These are phyloP conservation scores for Coecobrya sp. DNA, from an alignment of 2,888 invertebrate species.

Conservation along the genomic window DNA sequence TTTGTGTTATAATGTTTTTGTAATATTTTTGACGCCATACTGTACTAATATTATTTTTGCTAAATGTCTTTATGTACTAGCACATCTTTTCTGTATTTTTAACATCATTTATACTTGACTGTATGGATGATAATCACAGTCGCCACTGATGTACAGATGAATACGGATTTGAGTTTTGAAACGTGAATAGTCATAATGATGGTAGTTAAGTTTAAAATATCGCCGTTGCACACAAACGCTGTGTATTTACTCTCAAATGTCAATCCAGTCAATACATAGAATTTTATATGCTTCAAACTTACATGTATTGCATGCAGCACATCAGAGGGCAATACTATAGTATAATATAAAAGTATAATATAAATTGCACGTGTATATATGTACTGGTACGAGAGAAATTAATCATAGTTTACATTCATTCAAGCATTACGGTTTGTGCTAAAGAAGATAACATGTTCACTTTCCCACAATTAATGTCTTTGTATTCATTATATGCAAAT, in stretches of 20 bases:
- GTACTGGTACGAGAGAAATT: no score
- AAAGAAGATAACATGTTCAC: neutral
- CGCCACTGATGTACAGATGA: neutral
- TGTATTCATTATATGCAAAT: slow-evolving; percentile 45
- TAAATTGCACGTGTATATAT: slow-evolving; percentile 40
- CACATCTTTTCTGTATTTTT: neutral
- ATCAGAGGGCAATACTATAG: no score
- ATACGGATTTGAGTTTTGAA: slow-evolving; percentile 39
- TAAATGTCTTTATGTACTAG: no score
- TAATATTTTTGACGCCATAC: neutral
- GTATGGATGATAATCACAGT: neutral
- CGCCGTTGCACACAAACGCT: neutral
- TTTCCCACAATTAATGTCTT: slow-evolving; percentile 1
- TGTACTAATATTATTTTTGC: slow-evolving; percentile 6
- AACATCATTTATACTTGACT: no score
- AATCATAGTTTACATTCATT: slow-evolving; percentile 43
- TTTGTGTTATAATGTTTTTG: neutral
- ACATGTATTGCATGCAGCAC: neutral
- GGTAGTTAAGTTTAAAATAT: slow-evolving; percentile 1
- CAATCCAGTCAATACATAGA: neutral
- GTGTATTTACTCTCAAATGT: slow-evolving; percentile 10
- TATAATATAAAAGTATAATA: no score
- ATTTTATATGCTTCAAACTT: slow-evolving; percentile 8
- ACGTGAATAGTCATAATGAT: neutral
- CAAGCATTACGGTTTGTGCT: slow-evolving; percentile 12